Evolutionary conservation across 2,797 vertebrate genomes (phyloP).

Genomic region (Sebastes dallii): DNA sequence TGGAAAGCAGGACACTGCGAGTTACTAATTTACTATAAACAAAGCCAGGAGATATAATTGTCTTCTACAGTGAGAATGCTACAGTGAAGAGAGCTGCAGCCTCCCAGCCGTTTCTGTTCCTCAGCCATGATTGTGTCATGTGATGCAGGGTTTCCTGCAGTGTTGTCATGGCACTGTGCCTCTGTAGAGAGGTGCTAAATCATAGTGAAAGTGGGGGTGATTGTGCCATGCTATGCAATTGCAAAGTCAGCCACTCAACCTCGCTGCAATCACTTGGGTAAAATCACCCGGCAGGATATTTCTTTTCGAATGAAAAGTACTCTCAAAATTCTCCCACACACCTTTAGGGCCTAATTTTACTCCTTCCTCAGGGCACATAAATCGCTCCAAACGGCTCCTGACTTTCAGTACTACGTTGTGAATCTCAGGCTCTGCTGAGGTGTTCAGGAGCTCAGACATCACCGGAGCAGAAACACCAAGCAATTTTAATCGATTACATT

Average conservation of each 20-base stretch:
- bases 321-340: neutral
- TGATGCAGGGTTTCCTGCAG: neutral
- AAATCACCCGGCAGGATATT: neutral
- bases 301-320: neutral
- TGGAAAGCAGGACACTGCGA: neutral
- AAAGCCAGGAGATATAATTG: neutral
- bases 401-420: neutral
- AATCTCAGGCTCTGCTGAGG: neutral
- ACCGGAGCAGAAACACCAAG: neutral
- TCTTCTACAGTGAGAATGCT: neutral
- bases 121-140: neutral
- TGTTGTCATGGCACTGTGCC: neutral
- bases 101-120: neutral
- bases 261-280: neutral
- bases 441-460: neutral
- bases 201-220: neutral
- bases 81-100: neutral
- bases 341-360: neutral
- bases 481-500: no score
- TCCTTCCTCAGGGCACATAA: neutral
- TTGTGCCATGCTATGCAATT: neutral
- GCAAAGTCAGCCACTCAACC: neutral
- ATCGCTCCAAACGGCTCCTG: neutral
- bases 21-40: neutral
- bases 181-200: neutral